These are phyloP conservation scores for Sinosuthora webbiana DNA, from an alignment of 2,113 vertebrate genomes.

Conservation along the genomic window DNA sequence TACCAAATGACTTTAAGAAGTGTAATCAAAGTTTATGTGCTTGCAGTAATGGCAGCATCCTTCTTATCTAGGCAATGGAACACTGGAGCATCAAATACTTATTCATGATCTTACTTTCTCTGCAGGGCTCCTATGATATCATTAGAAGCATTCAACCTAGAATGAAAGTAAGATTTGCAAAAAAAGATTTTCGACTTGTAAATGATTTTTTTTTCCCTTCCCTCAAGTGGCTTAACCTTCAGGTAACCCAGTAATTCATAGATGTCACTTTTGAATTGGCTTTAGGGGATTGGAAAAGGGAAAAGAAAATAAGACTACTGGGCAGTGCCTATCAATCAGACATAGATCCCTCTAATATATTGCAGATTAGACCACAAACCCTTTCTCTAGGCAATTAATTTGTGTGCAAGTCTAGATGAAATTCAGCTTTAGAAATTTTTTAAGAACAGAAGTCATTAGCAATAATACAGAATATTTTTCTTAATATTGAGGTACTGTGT, in stretches of 20 bases:
- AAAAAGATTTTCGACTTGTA: neutral
- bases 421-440: neutral
- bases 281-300: neutral
- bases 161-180: neutral
- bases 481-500: neutral
- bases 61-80: neutral
- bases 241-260: neutral
- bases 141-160: neutral
- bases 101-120: neutral
- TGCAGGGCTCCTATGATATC: neutral
- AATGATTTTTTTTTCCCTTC: neutral
- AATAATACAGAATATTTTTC: neutral
- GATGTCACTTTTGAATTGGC: neutral
- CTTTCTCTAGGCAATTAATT: neutral
- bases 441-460: neutral
- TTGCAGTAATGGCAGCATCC: neutral
- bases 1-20: slow-evolving; percentile 30
- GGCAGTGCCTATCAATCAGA: neutral
- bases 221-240: slow-evolving; percentile 3
- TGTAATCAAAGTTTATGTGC: slow-evolving; percentile 29
- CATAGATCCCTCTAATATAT: neutral
- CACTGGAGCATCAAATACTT: neutral
- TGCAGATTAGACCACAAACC: neutral
- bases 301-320: neutral
- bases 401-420: neutral